Base-by-base conservation (phyloP, 2,113 vertebrate genomes). In the Mirounga angustirostris region DNA sequence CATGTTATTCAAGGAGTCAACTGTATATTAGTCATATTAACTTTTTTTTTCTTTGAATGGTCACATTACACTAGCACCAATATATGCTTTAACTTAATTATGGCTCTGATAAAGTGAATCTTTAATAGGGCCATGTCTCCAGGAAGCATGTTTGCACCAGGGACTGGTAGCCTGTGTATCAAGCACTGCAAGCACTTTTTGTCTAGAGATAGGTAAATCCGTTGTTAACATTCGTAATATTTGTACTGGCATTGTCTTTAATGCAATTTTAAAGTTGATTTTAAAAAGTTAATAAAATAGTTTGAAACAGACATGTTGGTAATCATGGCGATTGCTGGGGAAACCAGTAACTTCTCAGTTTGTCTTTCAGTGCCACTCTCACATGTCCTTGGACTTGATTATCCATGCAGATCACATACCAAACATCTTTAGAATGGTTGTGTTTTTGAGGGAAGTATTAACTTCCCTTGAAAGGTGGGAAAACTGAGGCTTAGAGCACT, bases 261-360 rank as follows among this genome's bases (percentile, higher is more conserved):
- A 67, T 61, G 40, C 7, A 88, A 4, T 46, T 96, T 91, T 96
- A 71, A 93, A 91, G 19, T 91, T 69, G 9, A 59, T 76, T 91
- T 80, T 7, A 52, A 82, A 96, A 89, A 33, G n/a, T 56, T 46
- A 71, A 30, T 86, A 7, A 46, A 52, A 2, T 84, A 4, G 9
- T 73, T 78, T 30, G 5, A 30, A 46, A 84, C 71, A 56, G 80
- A 40, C 36, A 4, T 9, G 28, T 46, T 54, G 78, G 43, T 71
- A 52, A 1, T 14, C 18, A 1, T 58, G 83, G 58, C 26, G 30
- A 16, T 46, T 21, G 28, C 69, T 76, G 33, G 86, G 82, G 43
- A 46, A 43, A 28, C 54, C 36, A 67, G 52, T 46, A 43, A 21
- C 36, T 82, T 46, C 74, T 85, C 26, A 65, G 18, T 46, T 18